Evolutionary conservation across 2,888 invertebrate genomes (phyloP).

Genomic region (Leptopilina drosophilae): DNA sequence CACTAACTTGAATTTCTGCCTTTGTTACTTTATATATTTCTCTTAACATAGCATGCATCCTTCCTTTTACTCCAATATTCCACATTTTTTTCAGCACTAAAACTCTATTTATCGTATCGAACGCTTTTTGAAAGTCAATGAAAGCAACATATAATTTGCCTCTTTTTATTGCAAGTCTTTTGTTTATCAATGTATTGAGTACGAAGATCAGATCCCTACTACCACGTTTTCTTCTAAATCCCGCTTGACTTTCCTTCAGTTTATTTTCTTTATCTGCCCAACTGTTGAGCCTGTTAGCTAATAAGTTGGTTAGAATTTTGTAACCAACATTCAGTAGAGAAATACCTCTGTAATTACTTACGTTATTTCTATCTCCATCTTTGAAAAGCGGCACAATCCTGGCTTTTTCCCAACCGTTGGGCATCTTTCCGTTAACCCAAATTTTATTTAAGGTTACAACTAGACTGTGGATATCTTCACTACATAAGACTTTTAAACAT

Average conservation of each 20-base stretch:
- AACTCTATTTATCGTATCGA: conserved; percentile 35
- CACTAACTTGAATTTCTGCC: not conserved
- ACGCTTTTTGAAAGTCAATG: not conserved
- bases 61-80: conserved; percentile 30
- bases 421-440: not conserved
- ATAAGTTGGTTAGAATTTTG: not conserved
- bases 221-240: not conserved
- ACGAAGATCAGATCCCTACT: not conserved
- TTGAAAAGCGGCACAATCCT: not conserved
- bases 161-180: not conserved
- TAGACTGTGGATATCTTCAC: not conserved
- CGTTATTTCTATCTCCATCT: conserved; percentile 8
- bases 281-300: not conserved
- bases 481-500: not conserved
- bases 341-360: not conserved
- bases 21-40: not conserved
- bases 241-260: too few species aligned
- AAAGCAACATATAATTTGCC: not conserved
- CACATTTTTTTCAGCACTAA: conserved; percentile 20
- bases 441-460: not conserved
- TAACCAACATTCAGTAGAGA: not conserved
- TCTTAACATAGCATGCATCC: conserved; percentile 24
- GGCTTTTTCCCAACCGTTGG: not conserved
- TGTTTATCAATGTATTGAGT: not conserved
- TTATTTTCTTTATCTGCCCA: conserved; percentile 16